Base-by-base conservation (phyloP, 2,113 vertebrate species). In the Aspiorhynchus laticeps region DNA sequence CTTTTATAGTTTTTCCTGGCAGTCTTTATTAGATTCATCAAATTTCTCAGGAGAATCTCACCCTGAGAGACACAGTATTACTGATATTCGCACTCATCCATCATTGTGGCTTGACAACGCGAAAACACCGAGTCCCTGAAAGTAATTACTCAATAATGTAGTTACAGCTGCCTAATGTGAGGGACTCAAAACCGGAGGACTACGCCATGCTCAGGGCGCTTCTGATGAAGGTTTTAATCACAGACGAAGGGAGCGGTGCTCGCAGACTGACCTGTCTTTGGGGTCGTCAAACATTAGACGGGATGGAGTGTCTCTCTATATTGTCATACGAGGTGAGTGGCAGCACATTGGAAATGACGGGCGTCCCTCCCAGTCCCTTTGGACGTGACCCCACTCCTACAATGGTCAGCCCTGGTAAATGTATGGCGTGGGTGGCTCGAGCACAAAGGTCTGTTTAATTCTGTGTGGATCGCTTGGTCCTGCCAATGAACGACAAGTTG, bases 61-160 rank as follows among this genome's bases (percentile, higher is more conserved):
- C 84, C 31, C 46, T 77, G 69, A 56, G 83, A 85, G 85, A 73
- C 87, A 73, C 87, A 91, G 83, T 88, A 89, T 84, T 63, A 90
- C 90, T 86, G 92, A 92, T 93, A 85, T 41, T 86, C 82, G 73
- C 69, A 86, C 78, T 69, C 82, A 88, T 93, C 92, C 87, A 90
- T 93, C 91, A 92, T 56, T 48, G 88, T 88, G 88, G 88, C 87
- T 88, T 92, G 90, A 88, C 84, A 85, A 80, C 51, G 26, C 11
- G 89, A 51, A 88, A 63, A 87, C 90, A 83, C 65, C 80, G 90
- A 81, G 89, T 91, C 90, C 89, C 92, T 93, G 88, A 92, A 90
- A 92, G 89, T 89, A 90, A 93, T 93, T 86, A 88, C 43, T 38
- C 83, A 85, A 67, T 91, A 92, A 88, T 90, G 87, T 88, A 92